Base-by-base conservation (phyloP, 2,888 invertebrate genomes). In the Hypercompe scribonia region DNA sequence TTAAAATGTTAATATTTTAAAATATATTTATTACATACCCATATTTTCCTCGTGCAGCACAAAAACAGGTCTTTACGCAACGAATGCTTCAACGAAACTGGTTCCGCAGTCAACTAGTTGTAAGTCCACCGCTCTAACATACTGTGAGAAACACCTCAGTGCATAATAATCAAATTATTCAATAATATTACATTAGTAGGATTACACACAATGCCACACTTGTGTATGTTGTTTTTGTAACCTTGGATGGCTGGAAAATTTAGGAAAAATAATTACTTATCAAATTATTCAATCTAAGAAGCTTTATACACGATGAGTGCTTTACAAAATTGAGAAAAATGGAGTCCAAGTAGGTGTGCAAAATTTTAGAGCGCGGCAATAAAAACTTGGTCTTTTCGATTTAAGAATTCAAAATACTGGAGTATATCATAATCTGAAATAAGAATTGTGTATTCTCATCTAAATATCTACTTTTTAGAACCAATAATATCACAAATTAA, bases 91-190 rank as follows among this genome's bases (percentile, higher is more conserved):
- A 15, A 70, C n/a, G 11, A 70, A 66, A 73, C 73, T 73, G 73
- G 73, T 73, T 66, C 63, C 66, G 42, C 31, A 63, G 31, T 64
- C 31, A 15, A 18, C 61, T 15, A 61, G 61, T 21, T 31, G 18
- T 18, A 18, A 31, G 2, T 31, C 7, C 15, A 15, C 18, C 8
- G 36, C 58, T 69, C 31, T 31, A 39, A 31, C 39, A 42, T 21
- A 42, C 39, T 31, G 10, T 58, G 8, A 58, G 50, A 65, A 46
- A 58, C 50, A 46, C 61, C n/a, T 21, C 42, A n/a, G 42, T 61
- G 61, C 61, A 67, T 66, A 8, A 24, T 46, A 72, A 72, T 68
- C 72, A 39, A 72, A 68, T 72, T 72, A 72, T 72, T 72, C 50
- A 71, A 68, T 68, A 75, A 66, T 65, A 65, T 50, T 63, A 42